phyloP scores from a whole-genome alignment of 1,140 invertebrate species.

The Cylas formicarius region DNA sequence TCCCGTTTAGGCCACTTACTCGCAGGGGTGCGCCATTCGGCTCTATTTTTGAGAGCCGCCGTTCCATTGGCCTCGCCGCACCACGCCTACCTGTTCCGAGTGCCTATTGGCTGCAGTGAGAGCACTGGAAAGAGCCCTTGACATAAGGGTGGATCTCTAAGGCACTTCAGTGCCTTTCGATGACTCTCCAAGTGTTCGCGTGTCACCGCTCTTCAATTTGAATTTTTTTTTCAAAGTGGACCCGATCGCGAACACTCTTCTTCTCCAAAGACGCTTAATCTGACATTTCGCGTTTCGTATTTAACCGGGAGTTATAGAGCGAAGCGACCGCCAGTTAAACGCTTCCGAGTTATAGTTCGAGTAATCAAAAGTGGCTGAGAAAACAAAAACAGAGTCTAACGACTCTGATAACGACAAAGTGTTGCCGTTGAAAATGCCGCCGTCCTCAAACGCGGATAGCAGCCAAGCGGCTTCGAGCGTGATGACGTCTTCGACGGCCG shows the following conservation, averaged over 20 bases:
- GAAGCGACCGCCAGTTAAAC: no score
- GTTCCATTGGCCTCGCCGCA: constrained; percentile 25
- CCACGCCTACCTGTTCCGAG: constrained; percentile 25
- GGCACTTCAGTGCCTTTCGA: constrained; percentile 41
- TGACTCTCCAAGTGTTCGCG: constrained; percentile 39
- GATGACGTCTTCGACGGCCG: constrained; percentile 20
- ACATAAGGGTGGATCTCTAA: constrained; percentile 38
- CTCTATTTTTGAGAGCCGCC: constrained; percentile 12
- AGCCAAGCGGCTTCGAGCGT: constrained; percentile 11
- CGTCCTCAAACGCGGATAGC: constrained; percentile 15
- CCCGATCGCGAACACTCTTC: no score
- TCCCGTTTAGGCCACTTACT: constrained; percentile 22
- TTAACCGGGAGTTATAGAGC: no score
- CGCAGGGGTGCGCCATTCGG: constrained; percentile 21
- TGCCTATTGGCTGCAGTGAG: constrained; percentile 32
- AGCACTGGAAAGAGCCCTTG: constrained; percentile 34
- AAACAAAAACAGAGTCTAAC: constrained; percentile 15
- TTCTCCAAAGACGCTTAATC: no score
- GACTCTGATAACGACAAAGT: constrained; percentile 26
- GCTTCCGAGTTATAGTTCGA: no score
- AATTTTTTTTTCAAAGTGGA: constrained; percentile 12
- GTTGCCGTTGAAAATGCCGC: constrained; percentile 28
- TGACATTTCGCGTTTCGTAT: no score
- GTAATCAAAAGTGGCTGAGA: constrained; percentile 36
- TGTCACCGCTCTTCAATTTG: constrained; percentile 37